Percentiles rank a stretch among this genome's conserved stretches.
These are phyloP conservation scores for Dendrocincla tyrannina DNA, from an alignment of 2,797 vertebrate genomes.

Conservation along the genomic window DNA sequence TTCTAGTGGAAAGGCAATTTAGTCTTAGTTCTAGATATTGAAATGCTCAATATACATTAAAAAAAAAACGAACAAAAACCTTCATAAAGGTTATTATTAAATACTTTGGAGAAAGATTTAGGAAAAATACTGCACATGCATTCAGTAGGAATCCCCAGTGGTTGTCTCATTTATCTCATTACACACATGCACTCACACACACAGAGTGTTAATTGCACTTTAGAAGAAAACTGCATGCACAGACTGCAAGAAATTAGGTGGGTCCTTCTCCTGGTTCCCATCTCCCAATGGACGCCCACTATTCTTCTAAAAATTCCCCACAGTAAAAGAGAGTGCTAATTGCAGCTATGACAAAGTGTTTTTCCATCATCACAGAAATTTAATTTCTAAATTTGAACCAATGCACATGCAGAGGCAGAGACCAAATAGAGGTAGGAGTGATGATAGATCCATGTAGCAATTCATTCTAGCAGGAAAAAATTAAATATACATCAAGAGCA, in stretches of 20 bases:
- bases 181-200: not conserved
- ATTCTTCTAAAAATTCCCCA: conserved; percentile 49
- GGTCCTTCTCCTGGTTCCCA: conserved; percentile 20
- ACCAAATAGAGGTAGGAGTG: conserved; percentile 31
- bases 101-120: conserved; percentile 6
- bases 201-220: conserved; percentile 46
- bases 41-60: conserved; percentile 13
- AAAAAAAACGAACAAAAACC: not conserved
- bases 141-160: conserved; percentile 19
- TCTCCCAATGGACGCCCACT: conserved; percentile 4
- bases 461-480: not conserved
- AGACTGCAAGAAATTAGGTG: conserved; percentile 19
- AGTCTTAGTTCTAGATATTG: not conserved
- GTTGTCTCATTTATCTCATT: conserved; percentile 43
- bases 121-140: conserved; percentile 46
- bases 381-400: conserved; percentile 36
- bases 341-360: conserved; percentile 46
- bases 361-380: conserved; percentile 5
- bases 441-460: not conserved
- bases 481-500: not conserved
- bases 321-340: conserved; percentile 29
- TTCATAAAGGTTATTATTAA: conserved; percentile 10
- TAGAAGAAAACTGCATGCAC: conserved; percentile 40
- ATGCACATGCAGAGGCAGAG: not conserved
- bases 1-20: not conserved